Percentiles rank a stretch among this genome's conserved stretches.
Evolutionary conservation across 35 echinoderm and acorn worm species (phyloP).

Genomic region (Ophiothrix spiculata): DNA sequence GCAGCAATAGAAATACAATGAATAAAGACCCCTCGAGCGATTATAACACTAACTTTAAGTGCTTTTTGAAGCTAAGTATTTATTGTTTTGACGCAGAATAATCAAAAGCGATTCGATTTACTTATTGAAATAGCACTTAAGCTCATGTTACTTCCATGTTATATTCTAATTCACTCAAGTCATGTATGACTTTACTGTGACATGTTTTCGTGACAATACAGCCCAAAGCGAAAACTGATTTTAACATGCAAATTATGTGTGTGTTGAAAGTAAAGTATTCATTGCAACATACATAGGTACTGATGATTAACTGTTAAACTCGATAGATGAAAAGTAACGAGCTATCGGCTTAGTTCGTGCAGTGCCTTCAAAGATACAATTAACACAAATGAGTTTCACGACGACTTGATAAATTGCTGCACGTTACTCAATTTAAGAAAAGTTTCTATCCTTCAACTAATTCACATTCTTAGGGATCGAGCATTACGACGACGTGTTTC

Average conservation of each 20-base stretch:
- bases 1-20: slow-evolving; percentile 6
- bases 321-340: not conserved
- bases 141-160: not conserved
- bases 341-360: not conserved
- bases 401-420: not conserved
- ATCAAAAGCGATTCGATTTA: not conserved
- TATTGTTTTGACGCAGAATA: not conserved
- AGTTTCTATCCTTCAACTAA: not conserved
- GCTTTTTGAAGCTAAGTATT: not conserved
- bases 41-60: not conserved
- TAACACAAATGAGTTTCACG: not conserved
- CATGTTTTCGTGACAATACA: slow-evolving; percentile 1
- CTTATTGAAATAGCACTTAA: not conserved
- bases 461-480: not conserved
- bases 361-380: not conserved
- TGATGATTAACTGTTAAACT: not conserved
- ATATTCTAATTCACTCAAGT: not conserved
- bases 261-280: not conserved
- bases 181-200: not conserved
- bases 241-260: slow-evolving; percentile 8
- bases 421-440: slow-evolving; percentile 16
- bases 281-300: not conserved
- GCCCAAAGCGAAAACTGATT: slow-evolving; percentile 1
- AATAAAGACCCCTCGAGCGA: not conserved
- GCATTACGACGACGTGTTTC: not conserved